phyloP scores from a whole-genome alignment of 1,140 invertebrate genomes.

The Caenorhabditis remanei region DNA sequence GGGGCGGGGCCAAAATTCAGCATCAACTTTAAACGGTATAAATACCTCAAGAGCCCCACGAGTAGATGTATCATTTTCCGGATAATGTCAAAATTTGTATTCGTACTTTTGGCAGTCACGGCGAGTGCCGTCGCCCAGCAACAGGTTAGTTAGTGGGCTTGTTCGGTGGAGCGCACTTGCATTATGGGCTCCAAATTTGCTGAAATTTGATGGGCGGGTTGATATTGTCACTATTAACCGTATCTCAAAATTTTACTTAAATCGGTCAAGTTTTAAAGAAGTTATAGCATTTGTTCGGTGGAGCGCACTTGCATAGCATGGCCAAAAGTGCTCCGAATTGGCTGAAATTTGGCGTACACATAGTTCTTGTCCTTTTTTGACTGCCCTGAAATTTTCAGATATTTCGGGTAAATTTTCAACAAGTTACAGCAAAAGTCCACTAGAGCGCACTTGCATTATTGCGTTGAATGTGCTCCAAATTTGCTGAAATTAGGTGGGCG shows the following conservation, averaged over 20 bases:
- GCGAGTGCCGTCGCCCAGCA: conserved; percentile 7
- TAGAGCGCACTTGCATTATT: background rate
- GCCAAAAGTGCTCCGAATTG: too few relatives aligned
- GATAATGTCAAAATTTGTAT: background rate
- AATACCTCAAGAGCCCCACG: background rate
- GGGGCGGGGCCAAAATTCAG: conserved; percentile 30
- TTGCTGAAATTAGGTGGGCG: background rate
- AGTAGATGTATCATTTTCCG: conserved; percentile 5
- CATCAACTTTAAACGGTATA: conserved; percentile 3
- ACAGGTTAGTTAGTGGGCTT: background rate
- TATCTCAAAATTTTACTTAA: background rate
- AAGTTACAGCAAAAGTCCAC: background rate
- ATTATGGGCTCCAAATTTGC: background rate
- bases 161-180: background rate
- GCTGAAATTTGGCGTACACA: too few relatives aligned
- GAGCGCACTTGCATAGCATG: too few relatives aligned
- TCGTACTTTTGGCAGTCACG: background rate
- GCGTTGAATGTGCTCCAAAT: background rate
- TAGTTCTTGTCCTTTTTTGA: too few relatives aligned
- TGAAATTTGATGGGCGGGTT: background rate
- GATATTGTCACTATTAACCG: background rate
- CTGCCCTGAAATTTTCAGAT: background rate
- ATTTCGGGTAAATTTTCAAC: background rate
- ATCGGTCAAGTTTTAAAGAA: background rate
- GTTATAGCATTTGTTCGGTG: too few relatives aligned